Base-by-base conservation (phyloP, 2,888 invertebrate genomes). In the Eubasilissa splendida region DNA sequence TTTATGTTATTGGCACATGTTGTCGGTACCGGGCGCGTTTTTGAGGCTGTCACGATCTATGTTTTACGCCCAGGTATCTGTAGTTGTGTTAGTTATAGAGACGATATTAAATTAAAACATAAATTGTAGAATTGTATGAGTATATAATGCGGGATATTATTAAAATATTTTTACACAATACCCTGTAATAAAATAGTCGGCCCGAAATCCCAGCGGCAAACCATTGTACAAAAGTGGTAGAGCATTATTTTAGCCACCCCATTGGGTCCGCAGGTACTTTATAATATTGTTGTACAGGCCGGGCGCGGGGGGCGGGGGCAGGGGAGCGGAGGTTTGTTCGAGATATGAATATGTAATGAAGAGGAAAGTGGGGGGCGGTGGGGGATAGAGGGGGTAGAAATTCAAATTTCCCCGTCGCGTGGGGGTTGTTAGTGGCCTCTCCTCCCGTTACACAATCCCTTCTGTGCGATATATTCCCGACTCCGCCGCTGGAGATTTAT, bases 271-370 rank as follows among this genome's bases (percentile, higher is more conserved):
- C 50, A 52, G 68, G 68, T 68, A 68, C 68, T 68, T 68, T 68
- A 68, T 50, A 68, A 68, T 68, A 68, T 68, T 68, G 68, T 68
- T 42, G 68, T 68, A 68, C 33, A 7, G 68, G 50, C 42, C 4
- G 42, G 68, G 50, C 11, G 66, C 50, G 22, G 70, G 53, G 70
- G 75, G 70, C n/a, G 42, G 42, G 4, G 42, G 68, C 33, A 11
- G 66, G 42, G 52, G 70, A 14, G 53, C 66, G 70, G n/a, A n/a
- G 66, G 70, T 53, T 70, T 53, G 70, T 70, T 70, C 81, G 81
- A 81, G 81, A 81, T 81, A 81, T 81, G 81, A 81, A 81, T 81
- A 81, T 81, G 81, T 81, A 81, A 81, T 81, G 81, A 81, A 79
- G 75, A 73, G 66, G 33, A 71, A 73, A 77, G 79, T 60, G 71